These are phyloP conservation scores for Octopus sinensis DNA, from an alignment of 1,140 invertebrate genomes.

Conservation along the genomic window DNA sequence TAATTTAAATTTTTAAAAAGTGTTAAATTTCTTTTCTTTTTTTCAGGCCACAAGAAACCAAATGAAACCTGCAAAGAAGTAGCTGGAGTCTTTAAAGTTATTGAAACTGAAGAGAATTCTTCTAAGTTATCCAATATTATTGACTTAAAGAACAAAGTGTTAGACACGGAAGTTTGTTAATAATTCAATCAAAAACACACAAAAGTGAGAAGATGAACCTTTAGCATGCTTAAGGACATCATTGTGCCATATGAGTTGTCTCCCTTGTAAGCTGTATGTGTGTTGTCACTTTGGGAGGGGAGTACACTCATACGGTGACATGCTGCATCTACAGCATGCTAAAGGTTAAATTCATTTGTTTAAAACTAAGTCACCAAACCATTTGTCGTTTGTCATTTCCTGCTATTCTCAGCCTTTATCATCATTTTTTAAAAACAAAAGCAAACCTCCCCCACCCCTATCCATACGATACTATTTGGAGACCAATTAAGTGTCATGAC, in stretches of 20 bases:
- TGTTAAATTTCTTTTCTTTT: not conserved
- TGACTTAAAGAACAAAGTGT: not conserved
- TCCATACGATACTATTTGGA: not conserved
- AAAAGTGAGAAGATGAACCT: not conserved
- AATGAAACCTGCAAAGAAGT: slow-evolving; percentile 1
- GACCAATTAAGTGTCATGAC: too few relatives aligned
- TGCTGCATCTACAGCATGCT: too few relatives aligned
- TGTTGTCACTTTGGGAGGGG: not conserved
- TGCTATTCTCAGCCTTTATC: not conserved
- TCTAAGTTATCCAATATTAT: not conserved
- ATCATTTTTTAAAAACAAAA: not conserved
- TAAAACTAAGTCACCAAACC: not conserved
- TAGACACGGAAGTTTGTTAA: not conserved
- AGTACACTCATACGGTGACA: not conserved
- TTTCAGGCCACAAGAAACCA: not conserved
- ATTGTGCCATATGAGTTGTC: not conserved
- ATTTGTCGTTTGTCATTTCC: not conserved
- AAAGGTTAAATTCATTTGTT: not conserved
- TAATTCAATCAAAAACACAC: not conserved
- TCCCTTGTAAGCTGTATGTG: not conserved
- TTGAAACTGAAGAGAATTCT: not conserved
- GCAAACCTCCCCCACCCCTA: not conserved
- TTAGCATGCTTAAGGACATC: not conserved
- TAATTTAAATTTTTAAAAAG: not conserved
- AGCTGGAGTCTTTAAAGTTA: slow-evolving; percentile 1